Conservation (phyloP, 2,888 invertebrate genomes). For the Apamea sordens region DNA sequence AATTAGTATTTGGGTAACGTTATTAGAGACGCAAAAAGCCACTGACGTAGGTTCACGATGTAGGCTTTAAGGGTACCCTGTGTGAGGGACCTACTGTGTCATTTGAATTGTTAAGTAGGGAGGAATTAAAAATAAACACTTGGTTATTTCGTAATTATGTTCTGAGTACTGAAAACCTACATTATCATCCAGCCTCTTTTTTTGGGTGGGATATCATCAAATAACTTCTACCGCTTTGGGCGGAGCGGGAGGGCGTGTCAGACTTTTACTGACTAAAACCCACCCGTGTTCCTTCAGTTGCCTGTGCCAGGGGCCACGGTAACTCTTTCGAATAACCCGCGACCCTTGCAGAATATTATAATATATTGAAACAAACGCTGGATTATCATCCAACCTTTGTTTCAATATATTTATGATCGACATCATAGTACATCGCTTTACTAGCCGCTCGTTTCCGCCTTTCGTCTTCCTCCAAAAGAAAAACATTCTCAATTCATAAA, state of each 20-base stretch:
- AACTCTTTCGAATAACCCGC: too few relatives aligned
- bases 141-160: background rate
- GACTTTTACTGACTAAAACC: too few relatives aligned
- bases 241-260: too few relatives aligned
- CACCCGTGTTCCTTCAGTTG: too few relatives aligned
- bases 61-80: conserved; percentile 1
- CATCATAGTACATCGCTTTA: background rate
- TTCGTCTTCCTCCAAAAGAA: background rate
- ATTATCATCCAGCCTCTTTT: background rate
- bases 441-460: background rate
- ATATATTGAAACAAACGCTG: too few relatives aligned
- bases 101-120: conserved; percentile 31
- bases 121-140: conserved; percentile 22
- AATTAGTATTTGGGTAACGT: conserved; percentile 42
- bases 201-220: too few relatives aligned
- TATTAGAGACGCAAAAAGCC: conserved; percentile 32
- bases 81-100: background rate
- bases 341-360: too few relatives aligned
- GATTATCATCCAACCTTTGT: background rate
- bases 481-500: conserved; percentile 10
- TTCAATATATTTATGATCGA: background rate
- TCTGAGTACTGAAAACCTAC: background rate
- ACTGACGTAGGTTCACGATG: conserved; percentile 13
- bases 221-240: too few relatives aligned
- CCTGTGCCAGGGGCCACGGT: too few relatives aligned